Conservation (phyloP, 2,888 invertebrate genomes). For the Lordiphosa fenestrarum region DNA sequence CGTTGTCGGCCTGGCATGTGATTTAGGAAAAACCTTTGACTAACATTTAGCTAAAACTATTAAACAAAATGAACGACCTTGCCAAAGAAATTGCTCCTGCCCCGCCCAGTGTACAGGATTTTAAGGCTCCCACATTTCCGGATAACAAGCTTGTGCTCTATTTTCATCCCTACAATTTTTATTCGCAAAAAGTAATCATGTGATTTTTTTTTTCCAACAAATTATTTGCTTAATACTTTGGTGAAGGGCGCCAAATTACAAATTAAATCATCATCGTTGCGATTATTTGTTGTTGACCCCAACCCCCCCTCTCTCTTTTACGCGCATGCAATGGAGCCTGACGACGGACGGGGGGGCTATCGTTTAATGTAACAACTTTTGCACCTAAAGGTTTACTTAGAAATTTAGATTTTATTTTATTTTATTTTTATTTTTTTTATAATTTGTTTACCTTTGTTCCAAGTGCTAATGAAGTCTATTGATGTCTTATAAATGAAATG, state of each 20-base stretch:
- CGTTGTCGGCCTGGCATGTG: conserved; percentile 6
- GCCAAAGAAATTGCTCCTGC: conserved; percentile 27
- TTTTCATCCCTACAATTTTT: conserved; percentile 87
- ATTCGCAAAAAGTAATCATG: conserved; percentile 86
- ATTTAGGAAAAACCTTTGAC: conserved; percentile 1
- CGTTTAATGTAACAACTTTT: conserved; percentile 1
- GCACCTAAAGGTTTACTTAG: conserved; percentile 15
- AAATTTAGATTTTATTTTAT: conserved; percentile 7
- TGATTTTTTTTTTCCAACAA: conserved; percentile 24
- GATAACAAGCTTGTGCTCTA: conserved; percentile 83
- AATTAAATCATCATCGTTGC: conserved; percentile 25
- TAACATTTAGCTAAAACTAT: not conserved
- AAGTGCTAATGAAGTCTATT: conserved; percentile 45
- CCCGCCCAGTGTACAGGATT: conserved; percentile 47
- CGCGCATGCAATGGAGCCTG: conserved; percentile 38
- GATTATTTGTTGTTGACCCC: conserved; percentile 17
- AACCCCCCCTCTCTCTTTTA: not conserved
- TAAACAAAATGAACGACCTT: conserved; percentile 43
- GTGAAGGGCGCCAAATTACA: conserved; percentile 40
- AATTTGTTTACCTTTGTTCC: conserved; percentile 31
- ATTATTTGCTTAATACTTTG: conserved; percentile 13
- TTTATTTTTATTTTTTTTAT: too few species aligned
- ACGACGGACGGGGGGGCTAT: conserved; percentile 17
- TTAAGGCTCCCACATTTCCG: conserved; percentile 73
- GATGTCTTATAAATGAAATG: conserved; percentile 1